Percentiles rank a stretch among this genome's conserved stretches.
phyloP scores from a whole-genome alignment of 2,113 vertebrate genomes.

The Anser brachyrhynchus region DNA sequence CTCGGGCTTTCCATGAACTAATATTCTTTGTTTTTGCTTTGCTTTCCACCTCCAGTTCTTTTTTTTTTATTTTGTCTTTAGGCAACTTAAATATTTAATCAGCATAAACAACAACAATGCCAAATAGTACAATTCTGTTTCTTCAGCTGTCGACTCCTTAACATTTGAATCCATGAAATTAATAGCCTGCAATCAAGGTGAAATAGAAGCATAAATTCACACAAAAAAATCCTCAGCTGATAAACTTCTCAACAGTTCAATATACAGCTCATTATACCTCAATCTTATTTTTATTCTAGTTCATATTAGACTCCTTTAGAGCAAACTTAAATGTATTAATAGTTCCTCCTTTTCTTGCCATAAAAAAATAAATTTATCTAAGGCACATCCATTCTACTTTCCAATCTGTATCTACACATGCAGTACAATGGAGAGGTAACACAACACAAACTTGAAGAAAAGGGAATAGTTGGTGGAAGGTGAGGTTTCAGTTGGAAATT shows the following conservation, averaged over 20 bases:
- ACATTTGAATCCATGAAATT: neutral
- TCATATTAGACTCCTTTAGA: neutral
- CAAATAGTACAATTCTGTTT: neutral
- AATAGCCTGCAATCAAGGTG: neutral
- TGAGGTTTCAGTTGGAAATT: too few relatives aligned
- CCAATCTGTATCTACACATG: neutral
- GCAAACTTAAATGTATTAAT: neutral
- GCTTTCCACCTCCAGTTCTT: neutral
- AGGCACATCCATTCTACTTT: neutral
- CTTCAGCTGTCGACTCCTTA: neutral
- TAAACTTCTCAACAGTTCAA: neutral
- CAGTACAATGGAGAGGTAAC: fast-evolving
- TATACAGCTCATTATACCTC: neutral
- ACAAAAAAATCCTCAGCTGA: neutral
- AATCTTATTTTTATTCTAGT: neutral
- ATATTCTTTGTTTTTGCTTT: neutral
- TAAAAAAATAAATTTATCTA: neutral
- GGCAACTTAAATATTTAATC: constrained; percentile 43
- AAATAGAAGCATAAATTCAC: neutral
- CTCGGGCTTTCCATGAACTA: neutral
- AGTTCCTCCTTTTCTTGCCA: neutral
- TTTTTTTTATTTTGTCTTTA: neutral
- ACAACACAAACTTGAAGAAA: neutral
- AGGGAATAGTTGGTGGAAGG: neutral
- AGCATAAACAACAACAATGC: neutral